Evolutionary conservation across 1,140 invertebrate species (phyloP).

Genomic region (Homarus americanus): DNA sequence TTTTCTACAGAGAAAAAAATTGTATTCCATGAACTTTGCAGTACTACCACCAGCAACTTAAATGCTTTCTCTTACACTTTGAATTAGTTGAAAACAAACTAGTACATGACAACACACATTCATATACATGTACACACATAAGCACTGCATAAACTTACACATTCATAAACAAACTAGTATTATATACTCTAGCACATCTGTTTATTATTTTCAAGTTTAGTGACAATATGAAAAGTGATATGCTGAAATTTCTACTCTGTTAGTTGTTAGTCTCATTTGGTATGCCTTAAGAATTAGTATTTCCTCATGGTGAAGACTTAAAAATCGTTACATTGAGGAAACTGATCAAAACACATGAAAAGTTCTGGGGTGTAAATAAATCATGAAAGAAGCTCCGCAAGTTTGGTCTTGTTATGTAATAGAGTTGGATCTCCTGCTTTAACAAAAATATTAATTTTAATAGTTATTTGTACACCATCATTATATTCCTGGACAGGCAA

Average conservation of each 20-base stretch:
- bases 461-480: not conserved
- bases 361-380: slow-evolving; percentile 1
- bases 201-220: not conserved
- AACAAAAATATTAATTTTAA: not conserved
- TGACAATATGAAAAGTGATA: not conserved
- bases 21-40: slow-evolving; percentile 21
- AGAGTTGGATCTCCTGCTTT: not conserved
- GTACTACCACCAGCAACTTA: slow-evolving; percentile 1
- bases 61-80: not conserved
- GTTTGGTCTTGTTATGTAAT: not conserved
- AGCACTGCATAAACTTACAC: not conserved
- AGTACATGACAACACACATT: slow-evolving; percentile 16
- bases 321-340: not conserved
- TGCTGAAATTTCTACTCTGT: not conserved
- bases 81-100: slow-evolving; percentile 13
- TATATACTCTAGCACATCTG: not conserved
- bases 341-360: not conserved
- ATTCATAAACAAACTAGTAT: not conserved
- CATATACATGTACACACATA: slow-evolving; percentile 18
- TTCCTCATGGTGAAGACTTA: not conserved
- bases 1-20: not conserved
- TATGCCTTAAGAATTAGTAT: not conserved
- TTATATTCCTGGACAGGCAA: not conserved
- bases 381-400: not conserved
- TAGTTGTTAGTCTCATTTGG: not conserved